Evolutionary conservation across 2,888 invertebrate genomes (phyloP), one percentile per base, ranked within the genome.

Genomic region (Hypomecis punctinalis): DNA sequence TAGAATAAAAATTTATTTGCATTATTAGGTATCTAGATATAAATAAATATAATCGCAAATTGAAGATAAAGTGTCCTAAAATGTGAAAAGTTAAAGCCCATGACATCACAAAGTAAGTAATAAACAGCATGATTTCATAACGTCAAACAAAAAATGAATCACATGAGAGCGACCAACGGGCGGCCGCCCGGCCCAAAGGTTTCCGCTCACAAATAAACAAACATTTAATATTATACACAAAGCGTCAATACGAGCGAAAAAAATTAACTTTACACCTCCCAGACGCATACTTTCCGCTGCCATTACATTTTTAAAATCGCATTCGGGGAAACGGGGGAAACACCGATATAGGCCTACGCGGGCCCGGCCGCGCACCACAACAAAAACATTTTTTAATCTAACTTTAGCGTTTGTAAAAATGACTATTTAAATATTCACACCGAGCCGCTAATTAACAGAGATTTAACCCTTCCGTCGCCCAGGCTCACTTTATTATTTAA

Each of bases 391-490:
- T 90, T 93, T 93, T 92, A 93, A 93, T 93, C 91, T 89, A 93
- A 93, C 92, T 93, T 93, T 90, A 87, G 87, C 92, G 90, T 93
- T 92, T 91, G 92, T 91, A 93, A 93, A 93, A 93, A 93, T 93
- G 91, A 93, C 90, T 91, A 88, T 90, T 93, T 92, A 91, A 93
- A 93, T 85, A 93, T 93, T 91, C 85, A 93, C 84, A 79, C 82
- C 83, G 66, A 78, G 88, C 89, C 87, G 81, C 91, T 91, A 92
- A 92, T 92, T 92, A 92, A 93, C 91, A 85, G 89, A 88, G 91
- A 93, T 92, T 90, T 91, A 93, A 92, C 93, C 93, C 91, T 92
- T 90, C 91, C 91, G 93, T 92, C 92, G 89, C 89, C 86, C 87
- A 86, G 85, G 84, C 84, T 75, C 84, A 79, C 82, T 89, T 89